A percentile compares a stretch with the other conserved stretches of the same genome.
phyloP scores from a whole-genome alignment of 2,888 invertebrate genomes.

The Lucinisca nassula region DNA sequence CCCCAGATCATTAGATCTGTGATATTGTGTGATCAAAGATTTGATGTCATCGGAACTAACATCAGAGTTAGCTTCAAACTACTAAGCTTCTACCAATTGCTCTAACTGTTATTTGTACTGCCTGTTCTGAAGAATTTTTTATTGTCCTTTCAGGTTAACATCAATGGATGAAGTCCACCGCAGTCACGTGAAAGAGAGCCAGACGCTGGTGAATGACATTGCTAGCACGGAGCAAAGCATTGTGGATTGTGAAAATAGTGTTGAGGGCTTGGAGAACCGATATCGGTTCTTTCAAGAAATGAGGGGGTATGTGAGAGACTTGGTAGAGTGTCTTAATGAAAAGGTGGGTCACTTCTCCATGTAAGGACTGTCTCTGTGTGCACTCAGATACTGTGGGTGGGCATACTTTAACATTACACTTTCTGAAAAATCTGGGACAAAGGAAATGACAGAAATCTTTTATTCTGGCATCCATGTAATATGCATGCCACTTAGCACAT shows the following conservation, averaged over 20 bases:
- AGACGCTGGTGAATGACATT: constrained; percentile 89
- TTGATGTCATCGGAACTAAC: no score
- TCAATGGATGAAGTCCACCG: constrained; percentile 90
- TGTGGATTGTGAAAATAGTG: constrained; percentile 89
- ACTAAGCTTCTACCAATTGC: no score
- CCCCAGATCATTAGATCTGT: no score
- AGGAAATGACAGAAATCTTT: no score
- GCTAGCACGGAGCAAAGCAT: constrained; percentile 89
- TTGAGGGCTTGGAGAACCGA: constrained; percentile 92
- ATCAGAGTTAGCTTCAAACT: no score
- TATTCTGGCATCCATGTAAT: no score
- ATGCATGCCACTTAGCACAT: no score
- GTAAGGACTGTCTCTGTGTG: constrained; percentile 55
- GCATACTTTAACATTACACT: no score
- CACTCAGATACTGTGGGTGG: constrained; percentile 14
- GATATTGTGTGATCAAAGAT: no score
- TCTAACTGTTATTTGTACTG: no score
- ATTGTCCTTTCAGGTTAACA: constrained; percentile 88
- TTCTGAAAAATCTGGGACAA: neutral
- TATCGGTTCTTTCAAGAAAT: constrained; percentile 98
- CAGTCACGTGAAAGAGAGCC: constrained; percentile 89
- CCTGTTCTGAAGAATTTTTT: no score
- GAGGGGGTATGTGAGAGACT: constrained; percentile 97
- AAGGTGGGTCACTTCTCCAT: constrained; percentile 91
- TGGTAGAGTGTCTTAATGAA: constrained; percentile 98